phyloP scores from a whole-genome alignment of 1,140 invertebrate genomes.

The Drosophila trapezifrons region DNA sequence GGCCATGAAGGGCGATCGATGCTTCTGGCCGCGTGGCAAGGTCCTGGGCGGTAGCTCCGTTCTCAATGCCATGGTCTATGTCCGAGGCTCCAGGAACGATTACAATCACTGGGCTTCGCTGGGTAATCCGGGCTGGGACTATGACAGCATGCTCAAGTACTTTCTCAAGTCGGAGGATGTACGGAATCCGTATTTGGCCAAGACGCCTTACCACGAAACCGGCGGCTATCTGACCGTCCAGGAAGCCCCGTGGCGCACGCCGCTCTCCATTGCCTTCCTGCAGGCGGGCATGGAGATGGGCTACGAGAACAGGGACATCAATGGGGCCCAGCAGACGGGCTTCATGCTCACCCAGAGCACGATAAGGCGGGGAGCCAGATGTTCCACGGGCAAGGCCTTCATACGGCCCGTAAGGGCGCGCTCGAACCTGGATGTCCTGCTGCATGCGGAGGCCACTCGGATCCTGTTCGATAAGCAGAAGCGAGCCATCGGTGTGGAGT shows the following conservation, averaged over 20 bases:
- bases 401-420: constrained; percentile 91
- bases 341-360: constrained; percentile 94
- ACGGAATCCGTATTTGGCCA: constrained; percentile 90
- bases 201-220: constrained; percentile 89
- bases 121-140: constrained; percentile 96
- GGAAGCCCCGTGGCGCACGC: constrained; percentile 92
- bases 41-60: constrained; percentile 97
- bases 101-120: constrained; percentile 95
- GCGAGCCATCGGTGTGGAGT: constrained; percentile 91
- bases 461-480: constrained; percentile 89
- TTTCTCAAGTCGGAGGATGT: constrained; percentile 96
- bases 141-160: constrained; percentile 93
- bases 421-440: constrained; percentile 92
- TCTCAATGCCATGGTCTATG: constrained; percentile 97
- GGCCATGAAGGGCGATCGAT: constrained; percentile 92
- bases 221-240: constrained; percentile 94
- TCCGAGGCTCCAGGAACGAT: constrained; percentile 95
- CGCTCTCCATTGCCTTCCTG: constrained; percentile 91
- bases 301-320: constrained; percentile 92
- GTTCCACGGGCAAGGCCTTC: constrained; percentile 95
- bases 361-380: constrained; percentile 92
- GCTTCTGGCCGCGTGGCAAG: constrained; percentile 94
- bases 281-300: constrained; percentile 92
- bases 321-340: constrained; percentile 92
- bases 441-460: constrained; percentile 90